These are phyloP conservation scores for Magallana ariakensis DNA, from an alignment of 1,140 invertebrate genomes.

Conservation along the genomic window DNA sequence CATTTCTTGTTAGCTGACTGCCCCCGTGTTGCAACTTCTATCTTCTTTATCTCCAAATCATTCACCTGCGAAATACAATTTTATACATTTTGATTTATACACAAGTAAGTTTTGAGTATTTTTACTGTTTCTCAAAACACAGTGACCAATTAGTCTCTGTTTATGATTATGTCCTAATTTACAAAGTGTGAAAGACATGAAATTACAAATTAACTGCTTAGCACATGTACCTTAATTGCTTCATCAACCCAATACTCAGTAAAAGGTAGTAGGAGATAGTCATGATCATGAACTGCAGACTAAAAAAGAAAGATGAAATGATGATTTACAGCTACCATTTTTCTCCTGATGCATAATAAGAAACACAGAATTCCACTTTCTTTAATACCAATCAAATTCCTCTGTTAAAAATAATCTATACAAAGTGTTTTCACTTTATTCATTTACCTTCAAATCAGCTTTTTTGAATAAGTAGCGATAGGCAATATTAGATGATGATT, in stretches of 20 bases:
- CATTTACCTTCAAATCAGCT: slow-evolving; percentile 45
- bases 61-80: neutral
- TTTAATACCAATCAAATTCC: no score
- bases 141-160: no score
- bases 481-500: slow-evolving; percentile 24
- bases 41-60: neutral
- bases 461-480: slow-evolving; percentile 45
- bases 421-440: neutral
- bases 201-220: no score
- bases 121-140: neutral
- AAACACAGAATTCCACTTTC: no score
- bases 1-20: slow-evolving; percentile 1
- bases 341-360: no score
- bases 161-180: no score
- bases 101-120: neutral
- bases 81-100: neutral
- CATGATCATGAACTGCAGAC: slow-evolving; percentile 48
- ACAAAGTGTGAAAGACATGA: no score
- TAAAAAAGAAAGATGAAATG: slow-evolving; percentile 24
- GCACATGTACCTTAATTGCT: neutral
- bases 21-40: neutral
- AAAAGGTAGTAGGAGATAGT: slow-evolving; percentile 43
- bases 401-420: neutral
- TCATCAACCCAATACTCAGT: slow-evolving; percentile 52
- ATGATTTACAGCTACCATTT: neutral